phyloP scores from a whole-genome alignment of 2,888 invertebrate genomes.

The Tillus elongatus region DNA sequence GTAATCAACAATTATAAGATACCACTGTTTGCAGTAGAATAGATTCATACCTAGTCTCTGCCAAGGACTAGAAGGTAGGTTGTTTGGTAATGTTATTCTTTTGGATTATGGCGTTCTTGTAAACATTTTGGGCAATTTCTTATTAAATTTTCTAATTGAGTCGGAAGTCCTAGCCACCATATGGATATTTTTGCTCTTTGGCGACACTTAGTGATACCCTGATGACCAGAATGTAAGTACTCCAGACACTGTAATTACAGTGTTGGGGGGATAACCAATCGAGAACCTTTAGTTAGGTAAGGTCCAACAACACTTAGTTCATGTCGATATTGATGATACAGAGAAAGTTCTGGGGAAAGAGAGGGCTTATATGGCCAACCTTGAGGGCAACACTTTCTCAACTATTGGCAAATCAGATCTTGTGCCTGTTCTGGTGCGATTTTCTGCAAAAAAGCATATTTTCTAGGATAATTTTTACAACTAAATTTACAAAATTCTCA shows the following conservation, averaged over 20 bases:
- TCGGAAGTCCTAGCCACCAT: slow-evolving; percentile 7
- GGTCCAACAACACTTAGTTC: neutral
- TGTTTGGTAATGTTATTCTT: neutral
- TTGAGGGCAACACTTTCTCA: neutral
- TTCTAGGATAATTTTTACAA: slow-evolving; percentile 1
- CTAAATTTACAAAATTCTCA: neutral
- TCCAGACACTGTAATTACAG: neutral
- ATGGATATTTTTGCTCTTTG: slow-evolving; percentile 6
- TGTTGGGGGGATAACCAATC: slow-evolving; percentile 3
- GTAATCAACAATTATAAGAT: slow-evolving; percentile 5
- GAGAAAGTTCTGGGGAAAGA: neutral
- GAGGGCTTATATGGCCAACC: neutral
- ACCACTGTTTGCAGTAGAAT: slow-evolving; percentile 2
- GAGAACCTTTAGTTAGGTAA: slow-evolving; percentile 4
- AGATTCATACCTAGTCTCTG: slow-evolving; percentile 6
- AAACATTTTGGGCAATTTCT: slow-evolving; percentile 5
- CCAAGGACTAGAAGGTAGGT: slow-evolving; percentile 6
- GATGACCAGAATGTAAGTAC: slow-evolving; percentile 5
- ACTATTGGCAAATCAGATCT: neutral
- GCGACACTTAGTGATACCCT: slow-evolving; percentile 6
- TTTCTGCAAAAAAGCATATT: neutral
- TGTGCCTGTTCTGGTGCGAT: neutral
- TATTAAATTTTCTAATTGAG: slow-evolving; percentile 7
- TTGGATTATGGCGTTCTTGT: slow-evolving; percentile 1
- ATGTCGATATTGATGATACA: slow-evolving; percentile 5